Percentiles rank a stretch among this genome's conserved stretches.
Conservation (phyloP, 2,888 invertebrate genomes). For the Pandemis heparana region DNA sequence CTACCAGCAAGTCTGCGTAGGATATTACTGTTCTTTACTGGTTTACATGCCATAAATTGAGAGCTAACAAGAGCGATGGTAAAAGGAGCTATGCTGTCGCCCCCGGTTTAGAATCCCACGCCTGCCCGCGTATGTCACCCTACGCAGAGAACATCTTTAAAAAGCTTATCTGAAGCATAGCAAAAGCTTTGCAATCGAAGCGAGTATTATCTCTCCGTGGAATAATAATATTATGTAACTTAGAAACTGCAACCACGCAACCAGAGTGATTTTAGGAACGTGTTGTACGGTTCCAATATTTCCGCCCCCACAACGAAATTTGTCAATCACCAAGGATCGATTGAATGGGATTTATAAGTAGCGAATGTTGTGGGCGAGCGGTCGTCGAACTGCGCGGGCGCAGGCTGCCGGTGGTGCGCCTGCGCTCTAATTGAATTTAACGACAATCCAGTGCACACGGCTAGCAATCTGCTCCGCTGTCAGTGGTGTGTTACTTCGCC, state of each 20-base stretch:
- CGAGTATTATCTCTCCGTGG: neutral
- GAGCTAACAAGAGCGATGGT: slow-evolving; percentile 47
- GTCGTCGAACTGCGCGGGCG: slow-evolving; percentile 85
- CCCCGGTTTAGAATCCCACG: slow-evolving; percentile 49
- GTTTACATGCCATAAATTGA: slow-evolving; percentile 44
- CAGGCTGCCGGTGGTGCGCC: slow-evolving; percentile 73
- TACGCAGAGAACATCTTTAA: slow-evolving; percentile 45
- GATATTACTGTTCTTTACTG: slow-evolving; percentile 41
- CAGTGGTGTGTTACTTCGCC: slow-evolving; percentile 65
- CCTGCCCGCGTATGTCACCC: slow-evolving; percentile 47
- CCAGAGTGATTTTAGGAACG: slow-evolving; percentile 43
- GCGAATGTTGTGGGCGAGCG: slow-evolving; percentile 80
- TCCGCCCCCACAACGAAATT: slow-evolving; percentile 74
- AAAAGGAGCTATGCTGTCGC: slow-evolving; percentile 48
- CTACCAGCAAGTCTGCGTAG: slow-evolving; percentile 20
- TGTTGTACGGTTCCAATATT: slow-evolving; percentile 55
- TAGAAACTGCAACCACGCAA: neutral
- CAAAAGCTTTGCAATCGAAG: slow-evolving; percentile 5
- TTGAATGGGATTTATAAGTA: slow-evolving; percentile 79
- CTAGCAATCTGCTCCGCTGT: slow-evolving; percentile 63
- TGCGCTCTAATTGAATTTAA: slow-evolving; percentile 83
- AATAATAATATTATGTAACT: neutral
- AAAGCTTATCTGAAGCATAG: slow-evolving; percentile 22
- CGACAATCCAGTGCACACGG: slow-evolving; percentile 75
- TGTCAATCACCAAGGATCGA: slow-evolving; percentile 82